phyloP scores from a whole-genome alignment of 2,888 invertebrate genomes.

The Diarsia rubi region DNA sequence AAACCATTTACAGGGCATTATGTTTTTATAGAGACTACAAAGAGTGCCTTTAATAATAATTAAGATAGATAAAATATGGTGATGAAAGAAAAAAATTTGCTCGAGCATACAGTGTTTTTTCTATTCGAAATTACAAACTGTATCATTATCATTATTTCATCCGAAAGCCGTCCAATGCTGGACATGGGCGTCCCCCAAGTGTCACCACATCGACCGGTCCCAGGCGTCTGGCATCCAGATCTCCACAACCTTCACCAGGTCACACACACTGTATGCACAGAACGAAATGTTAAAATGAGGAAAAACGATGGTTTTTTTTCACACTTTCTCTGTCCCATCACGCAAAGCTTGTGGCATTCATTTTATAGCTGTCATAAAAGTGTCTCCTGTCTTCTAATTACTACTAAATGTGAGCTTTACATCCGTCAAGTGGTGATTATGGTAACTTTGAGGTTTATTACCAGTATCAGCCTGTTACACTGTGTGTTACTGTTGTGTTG shows the following conservation, averaged over 20 bases:
- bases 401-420: slow-evolving; percentile 13
- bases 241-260: no score
- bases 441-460: slow-evolving; percentile 13
- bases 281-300: background rate
- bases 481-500: no score
- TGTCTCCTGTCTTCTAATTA: slow-evolving; percentile 15
- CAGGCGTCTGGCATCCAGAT: no score
- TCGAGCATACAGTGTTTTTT: no score
- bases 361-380: slow-evolving; percentile 14
- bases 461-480: background rate
- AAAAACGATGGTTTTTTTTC: background rate
- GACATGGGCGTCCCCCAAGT: no score
- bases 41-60: no score
- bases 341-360: slow-evolving; percentile 8
- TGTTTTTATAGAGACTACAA: background rate
- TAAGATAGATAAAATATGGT: background rate
- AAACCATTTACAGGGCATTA: background rate
- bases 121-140: no score
- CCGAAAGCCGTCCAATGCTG: no score
- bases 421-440: slow-evolving; percentile 16
- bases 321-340: background rate
- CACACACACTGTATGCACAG: background rate
- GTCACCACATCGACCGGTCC: no score
- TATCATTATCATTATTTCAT: no score
- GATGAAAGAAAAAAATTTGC: background rate